These are phyloP conservation scores for Galeruca laticollis DNA, from an alignment of 2,888 invertebrate species.

Conservation along the genomic window DNA sequence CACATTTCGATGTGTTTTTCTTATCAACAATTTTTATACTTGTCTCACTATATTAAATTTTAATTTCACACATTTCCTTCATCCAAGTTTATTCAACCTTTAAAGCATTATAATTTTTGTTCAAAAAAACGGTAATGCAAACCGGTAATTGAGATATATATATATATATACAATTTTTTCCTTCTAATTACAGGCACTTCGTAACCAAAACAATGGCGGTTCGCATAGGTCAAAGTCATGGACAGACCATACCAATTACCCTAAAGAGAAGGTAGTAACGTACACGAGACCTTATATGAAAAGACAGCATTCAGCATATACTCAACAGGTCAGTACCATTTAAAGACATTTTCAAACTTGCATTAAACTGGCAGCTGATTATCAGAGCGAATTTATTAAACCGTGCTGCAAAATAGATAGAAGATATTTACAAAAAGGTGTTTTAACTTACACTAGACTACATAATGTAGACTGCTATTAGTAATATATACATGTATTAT, in stretches of 20 bases:
- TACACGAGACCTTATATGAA: slow-evolving; percentile 76
- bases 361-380: slow-evolving; percentile 3
- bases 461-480: no score
- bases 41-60: no score
- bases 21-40: no score
- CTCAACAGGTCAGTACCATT: slow-evolving; percentile 69
- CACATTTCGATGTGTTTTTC: no score
- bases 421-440: slow-evolving; percentile 1
- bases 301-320: slow-evolving; percentile 71
- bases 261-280: slow-evolving; percentile 75
- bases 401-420: not conserved
- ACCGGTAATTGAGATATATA: slow-evolving; percentile 8
- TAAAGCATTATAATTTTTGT: not conserved
- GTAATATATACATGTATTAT: no score
- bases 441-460: not conserved
- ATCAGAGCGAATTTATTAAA: slow-evolving; percentile 7
- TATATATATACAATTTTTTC: not conserved
- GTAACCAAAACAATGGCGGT: slow-evolving; percentile 60
- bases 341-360: slow-evolving; percentile 6
- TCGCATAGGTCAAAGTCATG: slow-evolving; percentile 77
- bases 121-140: not conserved
- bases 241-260: slow-evolving; percentile 79
- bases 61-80: no score
- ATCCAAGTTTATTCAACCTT: no score
- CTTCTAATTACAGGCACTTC: slow-evolving; percentile 41